Evolutionary conservation across 2,888 invertebrate species (phyloP).

Genomic region (Dromius quadrimaculatus): DNA sequence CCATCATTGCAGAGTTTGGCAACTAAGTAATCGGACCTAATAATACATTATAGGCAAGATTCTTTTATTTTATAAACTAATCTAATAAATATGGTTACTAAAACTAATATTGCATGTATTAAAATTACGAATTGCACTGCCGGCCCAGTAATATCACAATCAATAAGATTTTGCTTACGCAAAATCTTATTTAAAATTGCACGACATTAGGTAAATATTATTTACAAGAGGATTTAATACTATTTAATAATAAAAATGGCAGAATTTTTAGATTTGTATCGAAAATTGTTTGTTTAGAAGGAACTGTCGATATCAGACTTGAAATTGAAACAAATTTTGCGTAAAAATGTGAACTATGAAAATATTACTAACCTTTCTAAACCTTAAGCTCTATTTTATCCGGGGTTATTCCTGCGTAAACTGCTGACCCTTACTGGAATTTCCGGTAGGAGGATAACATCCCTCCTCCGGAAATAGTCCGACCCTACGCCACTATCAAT

Average conservation of each 20-base stretch:
- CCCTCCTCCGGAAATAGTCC: conserved; percentile 57
- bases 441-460: conserved; percentile 57
- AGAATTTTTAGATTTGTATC: no score
- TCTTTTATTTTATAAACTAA: conserved; percentile 39
- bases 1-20: conserved; percentile 51
- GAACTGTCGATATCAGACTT: background rate
- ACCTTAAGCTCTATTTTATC: background rate
- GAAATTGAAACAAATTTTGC: background rate
- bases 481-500: conserved; percentile 65
- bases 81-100: conserved; percentile 29
- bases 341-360: background rate
- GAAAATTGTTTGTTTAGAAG: background rate
- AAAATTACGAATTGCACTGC: conserved; percentile 62
- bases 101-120: conserved; percentile 56
- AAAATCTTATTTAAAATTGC: conserved; percentile 46
- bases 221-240: conserved; percentile 35
- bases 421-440: background rate
- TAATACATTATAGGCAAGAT: conserved; percentile 53
- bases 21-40: conserved; percentile 39
- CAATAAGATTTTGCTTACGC: conserved; percentile 51
- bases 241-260: conserved; percentile 20
- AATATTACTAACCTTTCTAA: background rate
- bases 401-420: conserved; percentile 4
- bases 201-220: conserved; percentile 46
- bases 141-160: conserved; percentile 65